These are phyloP conservation scores for Pseudolaguvia tuberculata DNA, from an alignment of 2,113 vertebrate genomes.

Conservation along the genomic window DNA sequence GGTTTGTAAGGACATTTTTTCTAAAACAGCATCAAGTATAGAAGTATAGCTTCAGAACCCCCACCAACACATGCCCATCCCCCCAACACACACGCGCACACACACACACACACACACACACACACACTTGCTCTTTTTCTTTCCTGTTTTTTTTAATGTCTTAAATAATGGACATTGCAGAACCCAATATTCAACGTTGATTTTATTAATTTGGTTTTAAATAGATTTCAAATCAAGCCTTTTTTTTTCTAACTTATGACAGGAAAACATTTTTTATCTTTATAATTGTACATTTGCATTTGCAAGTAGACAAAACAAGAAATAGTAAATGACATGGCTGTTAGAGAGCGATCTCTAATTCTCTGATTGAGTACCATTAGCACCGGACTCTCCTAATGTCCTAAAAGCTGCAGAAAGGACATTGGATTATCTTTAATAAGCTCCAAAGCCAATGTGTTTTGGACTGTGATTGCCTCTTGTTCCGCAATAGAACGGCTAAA, in stretches of 20 bases:
- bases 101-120: background rate
- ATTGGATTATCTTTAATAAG: conserved; percentile 24
- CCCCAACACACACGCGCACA: no score
- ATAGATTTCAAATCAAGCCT: no score
- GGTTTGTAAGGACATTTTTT: no score
- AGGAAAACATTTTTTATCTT: background rate
- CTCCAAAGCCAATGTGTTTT: conserved; percentile 22
- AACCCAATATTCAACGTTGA: conserved; percentile 36
- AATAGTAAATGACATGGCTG: conserved; percentile 33
- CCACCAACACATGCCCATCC: no score
- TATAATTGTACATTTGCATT: conserved; percentile 28
- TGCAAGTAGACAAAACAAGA: conserved; percentile 8
- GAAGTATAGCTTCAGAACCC: no score
- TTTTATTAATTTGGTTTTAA: no score
- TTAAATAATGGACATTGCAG: conserved; percentile 56
- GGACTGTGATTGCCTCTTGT: conserved; percentile 42
- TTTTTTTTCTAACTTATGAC: no score
- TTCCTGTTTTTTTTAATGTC: background rate
- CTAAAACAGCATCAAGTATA: no score
- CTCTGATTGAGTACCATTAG: conserved; percentile 49
- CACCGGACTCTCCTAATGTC: conserved; percentile 41
- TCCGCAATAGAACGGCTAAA: background rate
- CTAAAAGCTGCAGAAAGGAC: conserved; percentile 37
- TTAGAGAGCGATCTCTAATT: conserved; percentile 53
- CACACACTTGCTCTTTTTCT: background rate